Evolutionary conservation across 2,797 vertebrate species (phyloP).

Genomic region (Microctenopoma steveboyesi): DNA sequence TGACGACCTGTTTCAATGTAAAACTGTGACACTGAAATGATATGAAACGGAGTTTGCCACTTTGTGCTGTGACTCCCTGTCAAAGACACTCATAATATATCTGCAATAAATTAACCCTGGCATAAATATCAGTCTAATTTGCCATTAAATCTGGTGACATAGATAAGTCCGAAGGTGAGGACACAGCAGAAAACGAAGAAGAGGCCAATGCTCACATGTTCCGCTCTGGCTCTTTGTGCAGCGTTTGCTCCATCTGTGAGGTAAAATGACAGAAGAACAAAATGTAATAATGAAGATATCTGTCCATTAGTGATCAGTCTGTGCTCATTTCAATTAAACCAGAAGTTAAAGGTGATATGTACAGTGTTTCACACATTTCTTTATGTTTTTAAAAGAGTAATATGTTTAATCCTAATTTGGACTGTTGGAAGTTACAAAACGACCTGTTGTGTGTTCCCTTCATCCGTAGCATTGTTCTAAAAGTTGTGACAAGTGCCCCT

Average conservation of each 20-base stretch:
- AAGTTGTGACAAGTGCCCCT: constrained; percentile 77
- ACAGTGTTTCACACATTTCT: too few relatives aligned
- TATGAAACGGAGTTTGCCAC: too few relatives aligned
- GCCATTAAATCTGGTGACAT: not conserved
- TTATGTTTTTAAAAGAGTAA: too few relatives aligned
- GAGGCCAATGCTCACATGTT: not conserved
- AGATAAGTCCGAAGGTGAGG: constrained; percentile 48
- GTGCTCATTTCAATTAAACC: not conserved
- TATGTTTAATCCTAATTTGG: not conserved
- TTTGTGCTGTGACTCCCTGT: not conserved
- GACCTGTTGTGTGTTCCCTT: not conserved
- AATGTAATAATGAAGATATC: too few relatives aligned
- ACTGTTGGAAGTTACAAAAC: not conserved
- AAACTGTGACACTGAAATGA: too few relatives aligned
- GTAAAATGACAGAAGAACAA: constrained; percentile 49
- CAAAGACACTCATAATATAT: not conserved
- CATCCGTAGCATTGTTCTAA: constrained; percentile 72
- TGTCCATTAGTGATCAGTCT: too few relatives aligned
- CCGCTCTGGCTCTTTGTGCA: constrained; percentile 77
- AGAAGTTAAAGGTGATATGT: not conserved
- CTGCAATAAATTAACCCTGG: not conserved
- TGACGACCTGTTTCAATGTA: too few relatives aligned
- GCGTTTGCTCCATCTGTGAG: constrained; percentile 79
- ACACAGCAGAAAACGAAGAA: constrained; percentile 32
- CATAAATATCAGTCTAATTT: not conserved